Base-by-base conservation (phyloP, 2,797 vertebrate genomes). In the Melanotaenia pygmaea region DNA sequence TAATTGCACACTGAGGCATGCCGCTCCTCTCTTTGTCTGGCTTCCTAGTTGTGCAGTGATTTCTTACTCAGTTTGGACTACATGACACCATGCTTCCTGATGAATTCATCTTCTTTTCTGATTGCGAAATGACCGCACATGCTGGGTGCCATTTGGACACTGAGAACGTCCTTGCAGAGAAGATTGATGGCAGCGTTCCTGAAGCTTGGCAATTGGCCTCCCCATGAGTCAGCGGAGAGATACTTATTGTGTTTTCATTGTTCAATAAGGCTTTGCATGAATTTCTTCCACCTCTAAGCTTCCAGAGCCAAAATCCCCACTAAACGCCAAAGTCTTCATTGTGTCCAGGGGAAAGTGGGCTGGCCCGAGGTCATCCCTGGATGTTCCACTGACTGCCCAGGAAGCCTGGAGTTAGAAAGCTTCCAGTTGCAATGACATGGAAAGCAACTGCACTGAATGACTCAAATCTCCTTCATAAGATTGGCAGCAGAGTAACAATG, bases 191-290 rank as follows among this genome's bases (percentile, higher is more conserved):
- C 77, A 81, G 66, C 50, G 14, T 76, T 85, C 67, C 69, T 74
- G 51, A 74, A 61, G 64, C 77, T 78, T 86, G 84, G 79, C 74
- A 85, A 79, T 76, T 81, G 86, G 83, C 81, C 88, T 75, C 47
- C 67, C 53, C 30, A 56, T 76, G 80, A 85, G 78, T 82, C 87
- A 82, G 79, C 63, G 65, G 72, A 89, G 80, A 87, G 58, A 84
- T 70, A 65, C 76, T 87, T 83, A 76, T 80, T 88, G 77, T 84
- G 70, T 86, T 89, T 86, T 88, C 81, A 83, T 86, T 85, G 87
- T 90, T 90, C 85, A 87, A 83, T 86, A 89, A 86, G 79, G 74
- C 89, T 88, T 88, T 87, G 83, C 81, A 74, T 91, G 82, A 84
- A 85, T 88, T 89, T 82, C 79, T 83, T 81, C 59, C 80, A 77